Percentiles rank a stretch among this genome's conserved stretches.
These are phyloP conservation scores for Takifugu flavidus DNA, from an alignment of 2,113 vertebrate species.

Conservation along the genomic window DNA sequence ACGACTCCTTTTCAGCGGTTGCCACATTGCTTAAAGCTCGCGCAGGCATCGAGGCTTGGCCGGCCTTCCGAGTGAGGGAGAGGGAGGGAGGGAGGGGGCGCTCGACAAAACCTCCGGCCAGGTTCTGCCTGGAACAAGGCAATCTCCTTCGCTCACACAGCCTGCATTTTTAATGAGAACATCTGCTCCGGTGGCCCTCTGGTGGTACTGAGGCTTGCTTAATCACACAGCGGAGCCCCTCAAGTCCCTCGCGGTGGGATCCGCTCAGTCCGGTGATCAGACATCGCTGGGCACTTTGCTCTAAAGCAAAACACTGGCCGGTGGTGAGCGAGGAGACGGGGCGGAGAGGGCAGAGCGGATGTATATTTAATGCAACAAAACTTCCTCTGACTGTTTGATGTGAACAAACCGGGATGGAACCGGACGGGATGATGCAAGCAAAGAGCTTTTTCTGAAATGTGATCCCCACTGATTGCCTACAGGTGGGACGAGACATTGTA, in stretches of 20 bases:
- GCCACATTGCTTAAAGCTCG: slow-evolving; percentile 55
- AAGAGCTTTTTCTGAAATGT: slow-evolving; percentile 8
- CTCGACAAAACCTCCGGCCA: slow-evolving; percentile 70
- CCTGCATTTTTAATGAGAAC: slow-evolving; percentile 89
- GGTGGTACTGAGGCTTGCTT: slow-evolving; percentile 66
- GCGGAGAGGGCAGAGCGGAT: slow-evolving; percentile 21
- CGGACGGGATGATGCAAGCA: slow-evolving; percentile 3
- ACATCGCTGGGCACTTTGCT: slow-evolving; percentile 44
- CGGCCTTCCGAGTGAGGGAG: slow-evolving; percentile 44
- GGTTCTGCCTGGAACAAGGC: slow-evolving; percentile 74
- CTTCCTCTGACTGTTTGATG: slow-evolving; percentile 19
- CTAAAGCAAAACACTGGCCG: slow-evolving; percentile 31
- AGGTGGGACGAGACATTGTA: slow-evolving; percentile 14
- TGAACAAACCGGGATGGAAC: slow-evolving; percentile 20
- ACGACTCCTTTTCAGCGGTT: slow-evolving; percentile 58
- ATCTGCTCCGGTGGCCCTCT: slow-evolving; percentile 77
- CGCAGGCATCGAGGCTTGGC: slow-evolving; percentile 61
- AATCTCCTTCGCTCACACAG: slow-evolving; percentile 72
- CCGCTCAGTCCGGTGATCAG: slow-evolving; percentile 64
- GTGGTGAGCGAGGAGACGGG: slow-evolving; percentile 12
- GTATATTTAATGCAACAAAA: slow-evolving; percentile 32
- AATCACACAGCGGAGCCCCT: slow-evolving; percentile 74
- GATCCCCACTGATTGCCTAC: slow-evolving; percentile 11
- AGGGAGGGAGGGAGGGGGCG: slow-evolving; percentile 66
- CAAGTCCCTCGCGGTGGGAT: slow-evolving; percentile 65